Evolutionary conservation across 2,113 vertebrate species (phyloP).

Genomic region (Perccottus glenii): DNA sequence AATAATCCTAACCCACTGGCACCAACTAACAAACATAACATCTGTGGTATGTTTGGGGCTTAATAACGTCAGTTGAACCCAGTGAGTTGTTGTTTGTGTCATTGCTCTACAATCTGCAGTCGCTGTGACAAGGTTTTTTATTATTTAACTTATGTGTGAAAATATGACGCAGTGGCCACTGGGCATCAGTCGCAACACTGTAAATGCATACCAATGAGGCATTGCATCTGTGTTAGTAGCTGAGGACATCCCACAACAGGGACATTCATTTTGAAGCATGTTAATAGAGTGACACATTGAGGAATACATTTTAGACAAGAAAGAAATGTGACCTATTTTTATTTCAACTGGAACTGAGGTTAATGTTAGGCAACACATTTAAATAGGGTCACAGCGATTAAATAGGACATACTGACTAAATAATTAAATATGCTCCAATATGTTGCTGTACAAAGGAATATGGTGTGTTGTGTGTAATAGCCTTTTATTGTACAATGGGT

Average conservation of each 20-base stretch:
- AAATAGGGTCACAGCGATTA: too few species aligned
- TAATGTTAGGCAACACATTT: too few species aligned
- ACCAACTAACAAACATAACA: too few species aligned
- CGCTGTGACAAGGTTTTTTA: too few species aligned
- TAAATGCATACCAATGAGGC: conserved; percentile 10
- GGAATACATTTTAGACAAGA: too few species aligned
- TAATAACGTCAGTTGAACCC: neutral
- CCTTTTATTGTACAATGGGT: neutral
- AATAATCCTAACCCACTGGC: neutral
- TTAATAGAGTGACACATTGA: too few species aligned
- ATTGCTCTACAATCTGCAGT: neutral
- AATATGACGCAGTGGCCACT: neutral
- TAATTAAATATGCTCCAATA: too few species aligned
- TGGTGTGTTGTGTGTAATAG: neutral
- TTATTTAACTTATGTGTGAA: neutral
- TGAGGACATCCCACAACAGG: neutral
- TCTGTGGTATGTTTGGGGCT: conserved; percentile 2
- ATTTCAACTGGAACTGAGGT: too few species aligned
- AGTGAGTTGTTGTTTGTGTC: neutral
- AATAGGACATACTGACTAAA: too few species aligned
- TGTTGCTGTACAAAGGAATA: neutral
- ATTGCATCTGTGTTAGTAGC: conserved; percentile 3
- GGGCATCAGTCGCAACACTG: neutral
- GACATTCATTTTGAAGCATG: too few species aligned
- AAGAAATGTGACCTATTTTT: neutral